Evolutionary conservation across 2,888 invertebrate species (phyloP).

Genomic region (Caenorhabditis virilis): DNA sequence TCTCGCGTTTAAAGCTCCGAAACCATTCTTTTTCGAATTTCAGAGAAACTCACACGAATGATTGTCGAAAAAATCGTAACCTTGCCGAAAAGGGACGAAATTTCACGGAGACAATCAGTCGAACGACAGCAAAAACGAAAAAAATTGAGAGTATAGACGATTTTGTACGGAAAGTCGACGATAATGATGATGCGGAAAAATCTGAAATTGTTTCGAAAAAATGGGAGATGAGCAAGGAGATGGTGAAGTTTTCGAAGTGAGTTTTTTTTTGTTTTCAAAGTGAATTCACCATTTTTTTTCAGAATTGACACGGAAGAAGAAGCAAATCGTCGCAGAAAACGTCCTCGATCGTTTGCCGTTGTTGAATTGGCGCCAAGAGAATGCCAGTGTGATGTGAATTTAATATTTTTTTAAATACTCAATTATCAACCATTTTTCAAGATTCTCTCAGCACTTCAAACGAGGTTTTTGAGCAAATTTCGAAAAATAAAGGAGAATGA

Average conservation of each 20-base stretch:
- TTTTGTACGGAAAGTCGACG: conserved; percentile 2
- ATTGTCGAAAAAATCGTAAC: conserved; percentile 6
- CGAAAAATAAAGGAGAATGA: neutral
- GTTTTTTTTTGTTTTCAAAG: neutral
- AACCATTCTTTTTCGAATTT: neutral
- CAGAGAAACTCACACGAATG: conserved; percentile 19
- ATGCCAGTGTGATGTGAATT: conserved; percentile 46
- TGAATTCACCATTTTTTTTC: neutral
- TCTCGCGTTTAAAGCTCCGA: neutral
- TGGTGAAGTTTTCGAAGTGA: conserved; percentile 25
- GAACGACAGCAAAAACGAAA: conserved; percentile 1
- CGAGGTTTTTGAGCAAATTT: conserved; percentile 40
- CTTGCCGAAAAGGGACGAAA: conserved; percentile 3
- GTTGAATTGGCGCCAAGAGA: conserved; percentile 51
- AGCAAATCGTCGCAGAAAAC: conserved; percentile 33
- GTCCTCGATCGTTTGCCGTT: conserved; percentile 48
- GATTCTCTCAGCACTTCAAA: conserved; percentile 29
- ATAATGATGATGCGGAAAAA: neutral
- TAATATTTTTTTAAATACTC: neutral
- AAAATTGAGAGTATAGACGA: neutral
- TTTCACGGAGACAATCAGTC: neutral
- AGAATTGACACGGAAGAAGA: conserved; percentile 30
- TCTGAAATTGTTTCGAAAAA: conserved; percentile 1
- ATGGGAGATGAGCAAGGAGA: conserved; percentile 25
- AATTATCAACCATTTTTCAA: neutral